Evolutionary conservation across 2,113 vertebrate genomes (phyloP).

Genomic region (Tupaia tana): DNA sequence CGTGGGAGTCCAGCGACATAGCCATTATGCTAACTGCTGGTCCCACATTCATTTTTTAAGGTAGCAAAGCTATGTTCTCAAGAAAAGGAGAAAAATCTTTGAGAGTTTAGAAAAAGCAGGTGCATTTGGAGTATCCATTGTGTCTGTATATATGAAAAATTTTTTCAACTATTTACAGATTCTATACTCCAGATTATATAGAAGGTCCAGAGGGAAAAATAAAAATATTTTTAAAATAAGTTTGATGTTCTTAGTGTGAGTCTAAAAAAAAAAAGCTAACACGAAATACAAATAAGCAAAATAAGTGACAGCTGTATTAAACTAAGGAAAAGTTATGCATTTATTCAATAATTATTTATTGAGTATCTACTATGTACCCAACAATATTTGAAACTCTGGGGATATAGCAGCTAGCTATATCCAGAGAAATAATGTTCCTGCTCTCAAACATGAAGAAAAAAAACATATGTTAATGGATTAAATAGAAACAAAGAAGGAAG

Average conservation of each 20-base stretch:
- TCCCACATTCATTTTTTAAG: slow-evolving; percentile 18
- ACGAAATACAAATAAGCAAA: neutral
- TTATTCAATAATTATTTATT: slow-evolving; percentile 27
- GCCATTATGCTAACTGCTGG: no score
- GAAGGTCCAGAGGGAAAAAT: neutral
- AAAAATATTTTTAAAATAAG: neutral
- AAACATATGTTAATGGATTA: slow-evolving; percentile 3
- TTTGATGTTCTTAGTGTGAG: neutral
- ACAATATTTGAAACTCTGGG: neutral
- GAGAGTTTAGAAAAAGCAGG: neutral
- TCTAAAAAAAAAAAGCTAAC: neutral
- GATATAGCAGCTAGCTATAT: neutral
- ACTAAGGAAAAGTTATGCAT: neutral
- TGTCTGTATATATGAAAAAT: neutral
- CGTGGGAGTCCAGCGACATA: no score
- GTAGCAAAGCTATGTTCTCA: slow-evolving; percentile 8
- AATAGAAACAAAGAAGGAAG: neutral
- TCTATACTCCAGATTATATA: neutral
- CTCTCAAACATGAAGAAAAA: slow-evolving; percentile 3
- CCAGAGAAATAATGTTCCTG: neutral
- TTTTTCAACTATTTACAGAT: neutral
- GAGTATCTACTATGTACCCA: neutral
- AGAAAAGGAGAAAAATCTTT: slow-evolving; percentile 22
- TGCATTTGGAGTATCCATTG: neutral
- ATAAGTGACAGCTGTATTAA: neutral